Evolutionary conservation across 2,888 invertebrate species (phyloP).

Genomic region (Hemaris fuciformis): DNA sequence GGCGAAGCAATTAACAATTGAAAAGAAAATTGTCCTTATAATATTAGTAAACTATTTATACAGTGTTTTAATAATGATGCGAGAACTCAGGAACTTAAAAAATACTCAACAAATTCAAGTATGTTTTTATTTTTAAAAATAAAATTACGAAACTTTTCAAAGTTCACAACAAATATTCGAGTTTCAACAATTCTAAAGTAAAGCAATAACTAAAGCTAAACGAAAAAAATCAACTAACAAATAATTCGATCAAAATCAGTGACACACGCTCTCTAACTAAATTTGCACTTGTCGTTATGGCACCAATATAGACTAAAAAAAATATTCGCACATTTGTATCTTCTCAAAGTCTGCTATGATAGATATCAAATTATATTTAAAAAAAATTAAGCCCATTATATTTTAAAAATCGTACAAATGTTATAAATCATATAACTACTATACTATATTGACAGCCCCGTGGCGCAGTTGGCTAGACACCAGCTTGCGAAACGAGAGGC

Average conservation of each 20-base stretch:
- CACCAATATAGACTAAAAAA: conserved; percentile 19
- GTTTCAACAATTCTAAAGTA: conserved; percentile 7
- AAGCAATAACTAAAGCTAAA: conserved; percentile 13
- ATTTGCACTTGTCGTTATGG: conserved; percentile 22
- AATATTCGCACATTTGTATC: background rate
- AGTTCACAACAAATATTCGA: conserved; percentile 8
- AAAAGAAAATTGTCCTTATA: no score
- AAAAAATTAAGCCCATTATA: background rate
- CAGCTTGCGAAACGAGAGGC: no score
- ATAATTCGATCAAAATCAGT: background rate
- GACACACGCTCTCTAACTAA: conserved; percentile 18
- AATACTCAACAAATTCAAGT: background rate
- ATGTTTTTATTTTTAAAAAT: conserved; percentile 6
- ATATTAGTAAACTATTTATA: no score
- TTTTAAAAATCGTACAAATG: background rate
- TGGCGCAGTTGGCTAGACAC: no score
- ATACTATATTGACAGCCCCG: no score
- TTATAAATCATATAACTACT: no score
- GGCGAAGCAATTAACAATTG: no score
- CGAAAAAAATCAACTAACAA: conserved; percentile 2
- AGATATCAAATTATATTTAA: background rate
- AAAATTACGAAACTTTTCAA: conserved; percentile 11
- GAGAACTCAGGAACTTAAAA: background rate
- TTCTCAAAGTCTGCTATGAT: background rate
- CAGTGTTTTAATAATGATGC: no score